phyloP scores from a whole-genome alignment of 2,113 vertebrate genomes.

The Muntiacus muntjak region DNA sequence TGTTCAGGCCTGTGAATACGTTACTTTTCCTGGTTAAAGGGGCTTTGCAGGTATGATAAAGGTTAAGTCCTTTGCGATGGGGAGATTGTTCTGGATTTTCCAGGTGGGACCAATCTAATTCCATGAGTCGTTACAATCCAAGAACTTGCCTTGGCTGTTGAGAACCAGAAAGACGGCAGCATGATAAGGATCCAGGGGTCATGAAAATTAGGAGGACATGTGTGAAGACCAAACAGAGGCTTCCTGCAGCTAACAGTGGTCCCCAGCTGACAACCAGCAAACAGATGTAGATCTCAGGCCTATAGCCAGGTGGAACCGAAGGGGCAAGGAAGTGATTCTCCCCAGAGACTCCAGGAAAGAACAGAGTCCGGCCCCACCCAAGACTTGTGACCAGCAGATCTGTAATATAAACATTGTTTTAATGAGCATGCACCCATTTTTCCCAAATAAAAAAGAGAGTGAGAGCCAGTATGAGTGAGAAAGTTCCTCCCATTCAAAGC shows the following conservation, averaged over 20 bases:
- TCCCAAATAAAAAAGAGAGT: neutral
- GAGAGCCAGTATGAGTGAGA: neutral
- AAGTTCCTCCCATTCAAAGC: neutral
- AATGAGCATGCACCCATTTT: neutral
- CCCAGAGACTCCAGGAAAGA: neutral
- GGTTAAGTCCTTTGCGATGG: neutral
- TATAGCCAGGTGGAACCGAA: neutral
- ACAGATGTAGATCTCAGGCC: neutral
- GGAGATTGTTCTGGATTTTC: neutral
- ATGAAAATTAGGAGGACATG: neutral
- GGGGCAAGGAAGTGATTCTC: neutral
- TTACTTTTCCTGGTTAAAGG: neutral
- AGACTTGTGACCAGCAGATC: neutral
- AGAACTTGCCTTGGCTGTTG: neutral
- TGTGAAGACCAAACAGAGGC: neutral
- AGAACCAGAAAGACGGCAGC: neutral
- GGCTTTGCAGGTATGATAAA: neutral
- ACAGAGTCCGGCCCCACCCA: accelerated
- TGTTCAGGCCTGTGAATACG: neutral
- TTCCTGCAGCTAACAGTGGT: neutral
- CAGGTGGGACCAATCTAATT: neutral
- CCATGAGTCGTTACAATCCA: neutral
- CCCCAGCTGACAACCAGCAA: neutral
- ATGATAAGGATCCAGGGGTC: neutral
- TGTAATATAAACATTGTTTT: neutral